Evolutionary conservation across 2,113 vertebrate genomes (phyloP).

Genomic region (Dunckerocampus dactyliophorus): DNA sequence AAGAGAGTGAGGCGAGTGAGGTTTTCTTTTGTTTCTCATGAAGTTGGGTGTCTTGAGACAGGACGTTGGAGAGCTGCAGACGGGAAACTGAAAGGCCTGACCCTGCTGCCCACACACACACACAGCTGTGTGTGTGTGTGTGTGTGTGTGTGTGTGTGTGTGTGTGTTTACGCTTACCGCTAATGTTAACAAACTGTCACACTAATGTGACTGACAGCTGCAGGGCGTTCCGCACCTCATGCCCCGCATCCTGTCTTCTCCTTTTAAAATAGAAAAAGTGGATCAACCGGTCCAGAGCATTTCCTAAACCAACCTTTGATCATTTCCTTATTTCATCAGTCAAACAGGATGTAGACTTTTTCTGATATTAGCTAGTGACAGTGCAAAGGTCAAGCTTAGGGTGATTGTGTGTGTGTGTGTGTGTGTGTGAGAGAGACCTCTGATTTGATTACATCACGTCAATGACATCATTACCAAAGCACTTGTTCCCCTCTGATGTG

Average conservation of each 20-base stretch:
- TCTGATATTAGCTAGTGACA: no score
- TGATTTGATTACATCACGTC: no score
- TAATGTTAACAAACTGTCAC: not conserved
- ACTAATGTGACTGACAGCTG: not conserved
- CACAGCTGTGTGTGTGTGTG: no score
- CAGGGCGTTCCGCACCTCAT: not conserved
- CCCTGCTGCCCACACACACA: slow-evolving; percentile 19
- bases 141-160: no score
- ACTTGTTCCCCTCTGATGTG: not conserved
- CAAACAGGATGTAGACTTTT: no score
- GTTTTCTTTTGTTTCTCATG: slow-evolving; percentile 34
- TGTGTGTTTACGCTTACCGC: not conserved
- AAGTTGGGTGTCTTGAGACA: slow-evolving; percentile 57
- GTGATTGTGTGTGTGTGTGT: no score
- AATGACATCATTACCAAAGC: not conserved
- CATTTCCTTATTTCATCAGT: no score
- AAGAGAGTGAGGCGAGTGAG: not conserved
- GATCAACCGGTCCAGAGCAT: no score
- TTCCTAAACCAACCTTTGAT: no score
- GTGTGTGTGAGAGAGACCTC: no score
- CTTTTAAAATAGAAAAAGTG: no score
- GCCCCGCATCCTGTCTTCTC: not conserved
- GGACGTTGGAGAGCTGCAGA: slow-evolving; percentile 50
- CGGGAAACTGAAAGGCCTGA: slow-evolving; percentile 46
- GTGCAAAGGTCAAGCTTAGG: no score